phyloP scores from a whole-genome alignment of 2,113 vertebrate genomes.

The Taxidea taxus region DNA sequence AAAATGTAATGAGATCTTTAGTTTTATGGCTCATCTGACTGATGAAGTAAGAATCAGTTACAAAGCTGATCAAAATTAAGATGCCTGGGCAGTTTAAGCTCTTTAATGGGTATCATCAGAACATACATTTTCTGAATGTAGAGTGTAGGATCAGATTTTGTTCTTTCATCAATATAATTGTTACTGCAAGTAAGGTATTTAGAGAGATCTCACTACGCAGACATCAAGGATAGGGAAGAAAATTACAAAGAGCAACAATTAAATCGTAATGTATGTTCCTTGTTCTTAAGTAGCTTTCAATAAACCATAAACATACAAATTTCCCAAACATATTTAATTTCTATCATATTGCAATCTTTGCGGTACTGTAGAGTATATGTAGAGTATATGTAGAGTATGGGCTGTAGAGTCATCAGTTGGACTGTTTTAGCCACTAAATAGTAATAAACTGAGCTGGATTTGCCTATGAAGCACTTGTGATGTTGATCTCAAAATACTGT shows the following conservation, averaged over 20 bases:
- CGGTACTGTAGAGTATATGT: too few species aligned
- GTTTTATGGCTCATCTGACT: background rate
- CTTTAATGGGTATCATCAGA: background rate
- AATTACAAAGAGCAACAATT: background rate
- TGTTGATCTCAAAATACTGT: slow-evolving; percentile 59
- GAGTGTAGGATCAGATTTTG: background rate
- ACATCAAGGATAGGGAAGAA: background rate
- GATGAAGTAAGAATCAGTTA: background rate
- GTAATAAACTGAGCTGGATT: background rate
- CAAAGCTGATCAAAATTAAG: background rate
- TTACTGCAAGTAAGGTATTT: background rate
- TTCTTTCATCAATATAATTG: background rate
- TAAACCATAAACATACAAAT: background rate
- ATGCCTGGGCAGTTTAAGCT: background rate
- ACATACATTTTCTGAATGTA: background rate
- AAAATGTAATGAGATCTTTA: background rate
- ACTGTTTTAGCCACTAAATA: background rate
- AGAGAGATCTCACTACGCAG: background rate
- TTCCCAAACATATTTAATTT: background rate
- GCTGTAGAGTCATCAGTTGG: background rate
- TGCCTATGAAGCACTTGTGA: slow-evolving; percentile 12
- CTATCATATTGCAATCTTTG: background rate
- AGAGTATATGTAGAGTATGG: too few species aligned
- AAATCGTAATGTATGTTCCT: background rate
- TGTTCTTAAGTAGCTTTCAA: background rate